Base-by-base conservation (phyloP, 2,797 vertebrate genomes). In the Dendrocincla fuliginosa region DNA sequence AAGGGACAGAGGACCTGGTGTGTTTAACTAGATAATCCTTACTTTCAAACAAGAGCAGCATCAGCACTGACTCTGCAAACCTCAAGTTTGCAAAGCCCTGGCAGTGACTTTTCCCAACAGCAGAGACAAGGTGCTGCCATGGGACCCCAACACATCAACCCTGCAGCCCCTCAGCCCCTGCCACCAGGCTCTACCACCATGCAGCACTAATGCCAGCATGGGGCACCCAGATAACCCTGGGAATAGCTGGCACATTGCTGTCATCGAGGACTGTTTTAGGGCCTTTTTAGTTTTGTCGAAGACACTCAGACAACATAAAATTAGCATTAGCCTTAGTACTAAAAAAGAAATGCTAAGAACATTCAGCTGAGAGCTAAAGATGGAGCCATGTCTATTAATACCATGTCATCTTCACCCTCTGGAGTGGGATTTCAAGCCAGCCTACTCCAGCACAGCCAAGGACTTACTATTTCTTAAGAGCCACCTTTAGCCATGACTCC, bases 261-360 rank as follows among this genome's bases (percentile, higher is more conserved):
- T 49, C 12, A 2, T 30, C 47, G 60, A 42, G 15, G 25, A 30
- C 46, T 73, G 32, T 33, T 84, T 11, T 2, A 0, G 9, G 41
- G 18, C 59, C 35, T 41, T 86, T 70, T 59, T 46, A 46, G 37
- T 77, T 76, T 83, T 82, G 44, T 65, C 68, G 23, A 46, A 64
- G 33, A 84, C 57, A 50, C 53, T 85, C 86, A 89, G 88, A 89
- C 59, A 6, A 41, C 9, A 7, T 68, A 77, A 96, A 90, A 90
- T 80, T 69, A 90, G 49, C 60, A 77, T 88, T 59, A 79, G 61
- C 35, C 63, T 71, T 60, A 27, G 39, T 80, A 52, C 44, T 93
- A 60, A 73, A 76, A 90, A 69, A 78, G 46, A 94, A 65, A 41
- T 9, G 50, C 44, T 89, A 90, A 76, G 56, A 82, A 46, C 37